phyloP scores from a whole-genome alignment of 2,113 vertebrate genomes.

The Catharus fuscescens region DNA sequence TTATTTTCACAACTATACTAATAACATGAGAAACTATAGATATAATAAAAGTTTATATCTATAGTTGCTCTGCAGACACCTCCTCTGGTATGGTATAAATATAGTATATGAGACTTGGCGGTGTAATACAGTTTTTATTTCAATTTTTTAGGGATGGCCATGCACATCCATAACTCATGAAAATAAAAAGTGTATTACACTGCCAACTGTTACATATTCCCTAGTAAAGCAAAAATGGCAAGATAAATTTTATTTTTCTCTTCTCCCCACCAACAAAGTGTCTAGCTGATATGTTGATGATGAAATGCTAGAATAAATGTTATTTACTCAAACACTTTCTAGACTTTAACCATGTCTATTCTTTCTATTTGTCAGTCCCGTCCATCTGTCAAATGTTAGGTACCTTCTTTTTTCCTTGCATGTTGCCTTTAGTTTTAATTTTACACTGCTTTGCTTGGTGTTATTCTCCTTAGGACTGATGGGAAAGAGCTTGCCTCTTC shows the following conservation, averaged over 20 bases:
- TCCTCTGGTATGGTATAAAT: slow-evolving; percentile 76
- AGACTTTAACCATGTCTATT: neutral
- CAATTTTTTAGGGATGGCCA: slow-evolving; percentile 75
- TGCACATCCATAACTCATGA: slow-evolving; percentile 75
- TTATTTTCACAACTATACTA: slow-evolving; percentile 76
- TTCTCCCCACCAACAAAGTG: slow-evolving; percentile 46
- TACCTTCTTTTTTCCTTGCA: neutral
- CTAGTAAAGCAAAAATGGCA: slow-evolving; percentile 75
- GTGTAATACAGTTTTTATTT: slow-evolving; percentile 77
- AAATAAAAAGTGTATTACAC: slow-evolving; percentile 78
- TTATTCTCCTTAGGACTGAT: neutral
- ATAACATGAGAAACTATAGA: slow-evolving; percentile 76
- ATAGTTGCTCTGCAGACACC: slow-evolving; percentile 76
- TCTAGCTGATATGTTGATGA: slow-evolving; percentile 45
- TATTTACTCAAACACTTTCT: slow-evolving; percentile 21
- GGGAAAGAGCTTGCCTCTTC: slow-evolving; percentile 1
- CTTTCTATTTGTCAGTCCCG: slow-evolving; percentile 1
- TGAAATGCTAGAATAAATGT: slow-evolving; percentile 29
- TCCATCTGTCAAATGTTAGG: neutral
- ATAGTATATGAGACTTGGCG: slow-evolving; percentile 75
- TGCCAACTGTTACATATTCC: slow-evolving; percentile 77
- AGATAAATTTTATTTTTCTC: slow-evolving; percentile 72
- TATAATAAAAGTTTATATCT: slow-evolving; percentile 77
- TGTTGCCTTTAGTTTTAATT: slow-evolving; percentile 34
- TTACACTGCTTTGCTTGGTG: neutral